Evolutionary conservation across 2,113 vertebrate genomes (phyloP), one percentile per base, ranked within the genome.

Genomic region (Craseonycteris thonglongyai): DNA sequence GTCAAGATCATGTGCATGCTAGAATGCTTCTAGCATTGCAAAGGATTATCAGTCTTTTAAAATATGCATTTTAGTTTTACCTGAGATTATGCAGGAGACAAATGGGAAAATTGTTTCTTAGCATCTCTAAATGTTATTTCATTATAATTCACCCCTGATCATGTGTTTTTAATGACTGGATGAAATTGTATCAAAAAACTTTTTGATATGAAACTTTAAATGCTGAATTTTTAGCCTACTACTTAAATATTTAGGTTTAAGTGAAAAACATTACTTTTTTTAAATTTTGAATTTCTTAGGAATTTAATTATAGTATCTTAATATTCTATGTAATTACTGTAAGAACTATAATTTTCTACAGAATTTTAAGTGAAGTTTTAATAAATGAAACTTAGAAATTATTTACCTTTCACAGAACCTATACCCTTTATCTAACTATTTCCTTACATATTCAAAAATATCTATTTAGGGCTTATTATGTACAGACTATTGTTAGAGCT

Each of bases 61-160:
- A 96, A 66, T 87, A 74, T 80, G 30, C 68, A 58, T 71, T 79
- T 97, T 95, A 68, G 93, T 97, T 98, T 97, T 94, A 86, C 28
- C 28, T 82, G 51, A 22, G 2, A 85, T 33, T 28, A 7, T 85
- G 19, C 63, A 96, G 82, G 33, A 49, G 56, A 95, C 94, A 80
- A 93, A 87, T 96, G 58, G 26, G 47, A 94, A 97, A 95, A 95
- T 95, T 81, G 7, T 82, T 96, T 96, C 83, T 74, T 96, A 51
- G 2, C 40, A 85, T 93, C 88, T 95, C 69, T 97, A 88, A 96
- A 97, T 71, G 71, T 96, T 47, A 95, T 30, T 30, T 96, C 86
- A 80, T 93, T 95, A 56, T 24, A 72, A 74, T 93, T 91, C 69
- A 10, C 59, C 90, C 45, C 66, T 97, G 45, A 63, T 96, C 90